A percentile compares a stretch with the other conserved stretches of the same genome.
phyloP scores from a whole-genome alignment of 2,113 vertebrate genomes.

The Larimichthys crocea region DNA sequence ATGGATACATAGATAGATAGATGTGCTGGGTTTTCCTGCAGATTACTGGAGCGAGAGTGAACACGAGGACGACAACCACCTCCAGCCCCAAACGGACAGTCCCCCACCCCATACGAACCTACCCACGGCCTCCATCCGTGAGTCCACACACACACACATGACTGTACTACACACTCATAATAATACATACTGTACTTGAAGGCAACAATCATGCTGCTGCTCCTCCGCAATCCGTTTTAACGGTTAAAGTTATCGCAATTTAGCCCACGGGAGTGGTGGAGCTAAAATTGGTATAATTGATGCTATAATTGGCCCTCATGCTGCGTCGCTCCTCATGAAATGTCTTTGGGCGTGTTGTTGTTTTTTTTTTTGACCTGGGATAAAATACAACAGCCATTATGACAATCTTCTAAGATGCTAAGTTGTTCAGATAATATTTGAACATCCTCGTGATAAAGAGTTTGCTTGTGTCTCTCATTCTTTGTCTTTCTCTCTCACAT shows the following conservation, averaged over 20 bases:
- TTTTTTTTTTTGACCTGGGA: neutral
- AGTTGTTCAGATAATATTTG: neutral
- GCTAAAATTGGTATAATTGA: slow-evolving; percentile 47
- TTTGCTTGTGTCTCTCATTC: neutral
- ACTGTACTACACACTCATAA: slow-evolving; percentile 8
- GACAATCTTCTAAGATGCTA: neutral
- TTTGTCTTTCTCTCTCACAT: slow-evolving; percentile 5
- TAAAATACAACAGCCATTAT: neutral
- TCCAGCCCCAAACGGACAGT: slow-evolving; percentile 97
- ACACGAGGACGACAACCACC: slow-evolving; percentile 95
- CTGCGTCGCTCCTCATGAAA: slow-evolving; percentile 43
- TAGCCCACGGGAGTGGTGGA: slow-evolving; percentile 26
- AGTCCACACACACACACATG: slow-evolving; percentile 72
- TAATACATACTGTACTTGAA: slow-evolving; percentile 10
- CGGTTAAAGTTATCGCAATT: slow-evolving; percentile 34
- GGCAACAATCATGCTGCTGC: neutral
- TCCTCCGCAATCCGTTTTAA: slow-evolving; percentile 22
- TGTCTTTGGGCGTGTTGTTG: slow-evolving; percentile 5
- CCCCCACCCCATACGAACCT: slow-evolving; percentile 98
- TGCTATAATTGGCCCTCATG: slow-evolving; percentile 39
- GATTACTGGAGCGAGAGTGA: slow-evolving; percentile 99
- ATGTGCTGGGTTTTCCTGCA: slow-evolving; percentile 66
- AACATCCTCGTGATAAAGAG: neutral
- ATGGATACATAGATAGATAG: neutral
- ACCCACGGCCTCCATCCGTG: slow-evolving; percentile 95